Evolutionary conservation across 2,797 vertebrate species (phyloP).

Genomic region (Anguilla pacifica): DNA sequence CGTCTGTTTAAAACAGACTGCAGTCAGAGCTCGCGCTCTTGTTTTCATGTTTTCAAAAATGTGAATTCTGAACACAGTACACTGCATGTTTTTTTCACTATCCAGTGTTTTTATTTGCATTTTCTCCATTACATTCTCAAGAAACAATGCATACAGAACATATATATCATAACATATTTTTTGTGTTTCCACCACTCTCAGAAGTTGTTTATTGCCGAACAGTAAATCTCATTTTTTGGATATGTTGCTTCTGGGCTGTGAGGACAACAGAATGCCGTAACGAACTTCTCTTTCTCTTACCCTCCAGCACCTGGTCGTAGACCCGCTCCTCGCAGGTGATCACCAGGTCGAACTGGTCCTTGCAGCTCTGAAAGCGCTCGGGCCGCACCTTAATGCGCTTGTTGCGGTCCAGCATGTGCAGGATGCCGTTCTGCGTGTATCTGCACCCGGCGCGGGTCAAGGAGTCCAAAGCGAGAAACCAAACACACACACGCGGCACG

Average conservation of each 20-base stretch:
- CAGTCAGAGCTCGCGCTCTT: background rate
- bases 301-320: slow-evolving; percentile 98
- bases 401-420: slow-evolving; percentile 99
- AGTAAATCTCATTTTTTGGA: background rate
- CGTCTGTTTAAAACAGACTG: background rate
- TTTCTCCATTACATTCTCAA: background rate
- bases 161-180: background rate
- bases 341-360: slow-evolving; percentile 95
- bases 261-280: background rate
- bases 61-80: background rate
- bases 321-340: slow-evolving; percentile 97
- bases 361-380: slow-evolving; percentile 95
- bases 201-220: background rate
- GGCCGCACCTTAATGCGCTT: slow-evolving; percentile 96
- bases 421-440: slow-evolving; percentile 98
- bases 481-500: background rate
- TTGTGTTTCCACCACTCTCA: background rate
- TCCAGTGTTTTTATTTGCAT: background rate
- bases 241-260: background rate
- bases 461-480: slow-evolving; percentile 56
- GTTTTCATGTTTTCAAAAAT: background rate
- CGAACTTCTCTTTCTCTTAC: slow-evolving; percentile 69
- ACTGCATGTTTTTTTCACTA: background rate
- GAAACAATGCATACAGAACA: background rate
- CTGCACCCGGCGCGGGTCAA: slow-evolving; percentile 75